Evolutionary conservation across 2,888 invertebrate species (phyloP).

Genomic region (Ichneumoninae sp.): DNA sequence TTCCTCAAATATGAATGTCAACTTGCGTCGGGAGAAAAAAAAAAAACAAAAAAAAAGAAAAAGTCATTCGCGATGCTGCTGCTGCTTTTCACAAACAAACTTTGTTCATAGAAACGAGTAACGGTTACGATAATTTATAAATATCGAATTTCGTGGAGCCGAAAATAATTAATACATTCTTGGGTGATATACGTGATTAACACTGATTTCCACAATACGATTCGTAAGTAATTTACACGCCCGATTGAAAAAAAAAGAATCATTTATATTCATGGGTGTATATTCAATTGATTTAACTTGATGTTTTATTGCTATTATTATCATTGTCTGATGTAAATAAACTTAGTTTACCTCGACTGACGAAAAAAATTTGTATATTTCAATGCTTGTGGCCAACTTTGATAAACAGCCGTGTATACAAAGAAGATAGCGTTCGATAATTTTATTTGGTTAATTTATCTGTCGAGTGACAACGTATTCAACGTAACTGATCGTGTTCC

Average conservation of each 20-base stretch:
- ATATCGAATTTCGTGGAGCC: slow-evolving; percentile 57
- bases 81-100: slow-evolving; percentile 26
- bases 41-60: neutral
- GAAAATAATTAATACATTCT: slow-evolving; percentile 65
- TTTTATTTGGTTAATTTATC: slow-evolving; percentile 36
- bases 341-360: slow-evolving; percentile 44
- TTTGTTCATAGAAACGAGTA: slow-evolving; percentile 56
- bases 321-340: slow-evolving; percentile 65
- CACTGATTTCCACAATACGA: slow-evolving; percentile 61
- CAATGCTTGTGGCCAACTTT: slow-evolving; percentile 52
- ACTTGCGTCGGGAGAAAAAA: slow-evolving; percentile 47
- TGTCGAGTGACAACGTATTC: neutral
- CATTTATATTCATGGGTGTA: slow-evolving; percentile 44
- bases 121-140: slow-evolving; percentile 61
- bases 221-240: slow-evolving; percentile 56
- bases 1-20: slow-evolving; percentile 59
- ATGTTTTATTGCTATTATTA: slow-evolving; percentile 55
- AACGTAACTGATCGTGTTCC: neutral
- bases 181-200: slow-evolving; percentile 66
- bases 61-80: slow-evolving; percentile 9
- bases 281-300: slow-evolving; percentile 52
- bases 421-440: neutral
- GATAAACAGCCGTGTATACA: slow-evolving; percentile 5
- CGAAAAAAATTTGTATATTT: slow-evolving; percentile 36
- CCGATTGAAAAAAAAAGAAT: slow-evolving; percentile 24